Base-by-base conservation (phyloP, 2,797 vertebrate genomes). In the Manis crassicaudata region DNA sequence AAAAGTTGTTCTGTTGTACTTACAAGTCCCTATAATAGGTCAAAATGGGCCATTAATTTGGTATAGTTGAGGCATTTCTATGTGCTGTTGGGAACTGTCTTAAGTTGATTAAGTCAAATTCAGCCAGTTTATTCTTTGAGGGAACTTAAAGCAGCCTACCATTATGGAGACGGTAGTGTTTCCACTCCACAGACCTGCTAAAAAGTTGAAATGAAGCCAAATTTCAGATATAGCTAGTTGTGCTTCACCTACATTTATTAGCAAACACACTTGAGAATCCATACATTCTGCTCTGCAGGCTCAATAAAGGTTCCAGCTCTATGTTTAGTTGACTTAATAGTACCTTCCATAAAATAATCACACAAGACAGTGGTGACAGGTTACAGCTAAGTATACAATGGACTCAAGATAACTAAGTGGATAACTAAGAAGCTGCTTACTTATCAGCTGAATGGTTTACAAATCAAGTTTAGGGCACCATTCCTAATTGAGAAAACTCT, bases 401-500 rank as follows among this genome's bases (percentile, higher is more conserved):
- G 60, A 89, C 37, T 65, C 52, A 27, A 35, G 46, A 46, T 46
- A 46, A 46, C 46, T 46, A 46, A 46, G 46, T 11, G 46, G 46
- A 73, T 6, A 94, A 94, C 14, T 21, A 23, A 46, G 18, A 91
- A 43, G 79, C 14, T 1, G 94, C 63, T 91, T 88, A 46, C 52
- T 96, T 91, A 86, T 86, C n/a, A 82, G 65, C 76, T 94, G 58
- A 84, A 76, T 81, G 18, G 18, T 89, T 79, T 70, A 90, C 67
- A 46, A 73, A 43, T 92, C 25, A 83, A 50, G 10, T 7, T 73
- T 25, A 54, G 12, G 35, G 10, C 62, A 37, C 9, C 63, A 70
- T 76, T 91, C 27, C 54, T 94, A 65, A 65, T 10, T 54, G 29
- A 56, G 8, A 86, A 89, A 54, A 93, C 63, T 75, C 16, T 6